Evolutionary conservation across 1,140 invertebrate genomes (phyloP).

Genomic region (Drosophila miranda): DNA sequence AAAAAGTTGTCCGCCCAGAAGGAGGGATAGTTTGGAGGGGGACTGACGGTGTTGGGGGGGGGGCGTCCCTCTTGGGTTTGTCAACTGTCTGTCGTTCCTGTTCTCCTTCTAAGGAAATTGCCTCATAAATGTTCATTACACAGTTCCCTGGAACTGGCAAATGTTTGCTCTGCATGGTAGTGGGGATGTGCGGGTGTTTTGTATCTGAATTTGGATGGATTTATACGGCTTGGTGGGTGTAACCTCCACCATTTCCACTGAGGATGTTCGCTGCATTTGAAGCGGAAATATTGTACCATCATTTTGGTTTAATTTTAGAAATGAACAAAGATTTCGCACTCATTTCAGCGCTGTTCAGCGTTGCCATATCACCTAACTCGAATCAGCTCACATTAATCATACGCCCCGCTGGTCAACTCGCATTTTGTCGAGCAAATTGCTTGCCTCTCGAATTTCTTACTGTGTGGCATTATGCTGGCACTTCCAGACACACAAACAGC

Average conservation of each 20-base stretch:
- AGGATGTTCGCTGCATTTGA: constrained; percentile 13
- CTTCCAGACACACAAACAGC: constrained; percentile 41
- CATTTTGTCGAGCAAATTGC: constrained; percentile 44
- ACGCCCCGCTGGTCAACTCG: constrained; percentile 50
- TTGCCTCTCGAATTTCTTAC: constrained; percentile 20
- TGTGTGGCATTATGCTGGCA: constrained; percentile 53
- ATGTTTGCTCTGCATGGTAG: constrained; percentile 16
- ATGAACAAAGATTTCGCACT: constrained; percentile 14
- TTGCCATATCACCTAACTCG: constrained; percentile 19
- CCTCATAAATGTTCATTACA: constrained; percentile 80
- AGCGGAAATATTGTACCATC: constrained; percentile 29
- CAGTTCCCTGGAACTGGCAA: constrained; percentile 61
- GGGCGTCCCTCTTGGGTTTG: constrained; percentile 40
- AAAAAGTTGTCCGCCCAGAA: constrained; percentile 69
- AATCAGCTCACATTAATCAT: constrained; percentile 57
- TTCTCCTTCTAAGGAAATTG: constrained; percentile 73
- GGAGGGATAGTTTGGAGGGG: constrained; percentile 11
- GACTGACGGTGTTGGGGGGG: background rate
- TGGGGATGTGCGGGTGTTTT: constrained; percentile 10
- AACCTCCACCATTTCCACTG: constrained; percentile 17
- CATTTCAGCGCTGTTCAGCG: too few species aligned
- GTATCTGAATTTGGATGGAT: constrained; percentile 39
- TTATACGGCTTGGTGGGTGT: constrained; percentile 21
- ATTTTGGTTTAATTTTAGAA: constrained; percentile 30
- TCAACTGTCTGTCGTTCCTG: constrained; percentile 48